A percentile compares a stretch with the other conserved stretches of the same genome.
Conservation (phyloP, 2,113 vertebrate genomes). For the Turdus rufiventris region DNA sequence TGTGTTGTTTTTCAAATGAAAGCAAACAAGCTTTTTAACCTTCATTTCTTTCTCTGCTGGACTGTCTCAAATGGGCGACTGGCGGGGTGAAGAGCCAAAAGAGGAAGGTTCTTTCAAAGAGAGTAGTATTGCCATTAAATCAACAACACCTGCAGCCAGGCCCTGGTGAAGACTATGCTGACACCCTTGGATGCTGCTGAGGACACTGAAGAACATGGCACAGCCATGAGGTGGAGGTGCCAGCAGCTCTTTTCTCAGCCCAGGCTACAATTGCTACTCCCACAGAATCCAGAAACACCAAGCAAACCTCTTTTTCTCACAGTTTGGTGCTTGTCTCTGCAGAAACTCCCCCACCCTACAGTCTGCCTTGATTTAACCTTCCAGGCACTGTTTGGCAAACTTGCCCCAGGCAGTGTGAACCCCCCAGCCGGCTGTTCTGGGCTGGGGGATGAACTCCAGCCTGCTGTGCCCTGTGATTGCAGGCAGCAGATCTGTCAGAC, state of each 20-base stretch:
- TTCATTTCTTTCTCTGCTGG: not conserved
- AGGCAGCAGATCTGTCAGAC: not conserved
- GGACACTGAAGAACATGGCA: rapidly evolving
- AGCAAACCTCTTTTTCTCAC: not conserved
- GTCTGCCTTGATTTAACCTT: not conserved
- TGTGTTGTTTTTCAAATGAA: not conserved
- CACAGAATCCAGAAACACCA: not conserved
- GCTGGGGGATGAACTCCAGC: not conserved
- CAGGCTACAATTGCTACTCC: not conserved
- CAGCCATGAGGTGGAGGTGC: not conserved
- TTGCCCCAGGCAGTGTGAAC: rapidly evolving
- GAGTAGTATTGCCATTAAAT: not conserved
- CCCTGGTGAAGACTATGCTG: not conserved
- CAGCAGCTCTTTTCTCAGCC: not conserved
- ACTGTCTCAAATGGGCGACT: not conserved
- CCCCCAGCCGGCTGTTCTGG: not conserved
- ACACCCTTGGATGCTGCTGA: not conserved
- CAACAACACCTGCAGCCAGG: not conserved
- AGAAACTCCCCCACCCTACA: not conserved
- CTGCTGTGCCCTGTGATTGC: rapidly evolving
- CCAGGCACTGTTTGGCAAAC: not conserved
- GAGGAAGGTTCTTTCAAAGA: not conserved
- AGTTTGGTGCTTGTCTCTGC: not conserved
- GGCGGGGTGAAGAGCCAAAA: not conserved
- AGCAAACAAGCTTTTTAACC: not conserved